Conservation (phyloP, 2,113 vertebrate genomes). For the Seriola aureovittata region DNA sequence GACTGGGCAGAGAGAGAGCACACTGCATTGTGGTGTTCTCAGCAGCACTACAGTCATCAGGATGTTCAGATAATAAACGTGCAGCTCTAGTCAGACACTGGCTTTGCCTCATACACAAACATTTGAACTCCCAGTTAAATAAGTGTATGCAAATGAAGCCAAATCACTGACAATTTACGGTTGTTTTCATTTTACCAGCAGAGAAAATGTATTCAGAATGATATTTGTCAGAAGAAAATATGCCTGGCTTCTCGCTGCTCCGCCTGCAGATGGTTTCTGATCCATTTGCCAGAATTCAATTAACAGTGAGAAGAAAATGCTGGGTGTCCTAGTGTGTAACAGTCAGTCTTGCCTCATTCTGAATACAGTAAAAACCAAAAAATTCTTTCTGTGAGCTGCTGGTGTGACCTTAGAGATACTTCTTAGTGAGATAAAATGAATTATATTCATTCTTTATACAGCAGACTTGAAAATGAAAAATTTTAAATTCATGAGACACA, state of each 20-base stretch:
- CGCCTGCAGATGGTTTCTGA: constrained; percentile 27
- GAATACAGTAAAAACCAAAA: neutral
- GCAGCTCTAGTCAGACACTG: neutral
- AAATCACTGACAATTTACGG: neutral
- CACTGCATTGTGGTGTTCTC: neutral
- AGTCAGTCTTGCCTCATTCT: neutral
- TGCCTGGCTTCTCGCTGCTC: neutral
- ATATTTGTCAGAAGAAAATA: neutral
- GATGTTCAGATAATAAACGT: neutral
- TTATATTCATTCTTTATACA: too few species aligned
- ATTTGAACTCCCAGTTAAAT: neutral
- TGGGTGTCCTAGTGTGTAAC: neutral
- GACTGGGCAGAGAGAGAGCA: neutral
- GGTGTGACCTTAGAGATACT: neutral
- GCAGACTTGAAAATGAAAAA: too few species aligned
- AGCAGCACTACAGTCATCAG: neutral
- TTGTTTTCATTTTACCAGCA: neutral
- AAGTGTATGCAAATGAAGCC: neutral
- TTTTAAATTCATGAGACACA: constrained; percentile 12
- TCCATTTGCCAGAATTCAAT: constrained; percentile 20
- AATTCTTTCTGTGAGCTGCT: neutral
- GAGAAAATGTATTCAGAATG: constrained; percentile 13
- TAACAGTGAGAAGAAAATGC: constrained; percentile 15
- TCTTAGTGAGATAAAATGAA: neutral
- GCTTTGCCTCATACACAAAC: neutral